Evolutionary conservation across 2,797 vertebrate genomes (phyloP).

Genomic region (Tapirus indicus): DNA sequence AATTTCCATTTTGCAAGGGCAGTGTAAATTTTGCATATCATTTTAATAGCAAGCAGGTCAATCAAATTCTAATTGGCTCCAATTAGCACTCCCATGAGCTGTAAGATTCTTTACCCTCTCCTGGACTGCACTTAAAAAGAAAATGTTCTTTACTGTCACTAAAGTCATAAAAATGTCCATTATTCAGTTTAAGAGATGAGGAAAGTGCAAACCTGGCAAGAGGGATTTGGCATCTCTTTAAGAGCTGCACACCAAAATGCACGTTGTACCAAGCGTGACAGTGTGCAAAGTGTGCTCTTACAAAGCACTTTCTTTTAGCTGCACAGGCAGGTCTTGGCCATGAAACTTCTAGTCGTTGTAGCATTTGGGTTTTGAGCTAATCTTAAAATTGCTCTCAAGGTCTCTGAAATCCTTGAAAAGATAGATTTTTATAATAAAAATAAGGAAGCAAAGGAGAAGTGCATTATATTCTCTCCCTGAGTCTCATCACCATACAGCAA

Average conservation of each 20-base stretch:
- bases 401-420: neutral
- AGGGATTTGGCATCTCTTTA: neutral
- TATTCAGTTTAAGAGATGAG: neutral
- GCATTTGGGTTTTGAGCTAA: conserved; percentile 7
- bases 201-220: neutral
- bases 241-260: neutral
- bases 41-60: conserved; percentile 76
- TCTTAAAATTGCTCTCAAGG: neutral
- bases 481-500: neutral
- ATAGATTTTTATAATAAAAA: neutral
- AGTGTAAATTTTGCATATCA: conserved; percentile 68
- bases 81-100: conserved; percentile 82
- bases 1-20: conserved; percentile 77
- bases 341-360: neutral
- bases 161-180: conserved; percentile 72
- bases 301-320: conserved; percentile 21
- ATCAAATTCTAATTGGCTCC: conserved; percentile 84
- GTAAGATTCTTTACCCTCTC: conserved; percentile 72
- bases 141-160: conserved; percentile 74
- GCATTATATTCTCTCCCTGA: neutral
- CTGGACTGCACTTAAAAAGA: conserved; percentile 58
- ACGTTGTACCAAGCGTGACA: neutral
- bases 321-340: neutral
- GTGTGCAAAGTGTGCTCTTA: neutral
- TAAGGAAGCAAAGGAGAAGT: neutral